These are phyloP conservation scores for Pollenia labialis DNA, from an alignment of 2,888 invertebrate species.

Conservation along the genomic window DNA sequence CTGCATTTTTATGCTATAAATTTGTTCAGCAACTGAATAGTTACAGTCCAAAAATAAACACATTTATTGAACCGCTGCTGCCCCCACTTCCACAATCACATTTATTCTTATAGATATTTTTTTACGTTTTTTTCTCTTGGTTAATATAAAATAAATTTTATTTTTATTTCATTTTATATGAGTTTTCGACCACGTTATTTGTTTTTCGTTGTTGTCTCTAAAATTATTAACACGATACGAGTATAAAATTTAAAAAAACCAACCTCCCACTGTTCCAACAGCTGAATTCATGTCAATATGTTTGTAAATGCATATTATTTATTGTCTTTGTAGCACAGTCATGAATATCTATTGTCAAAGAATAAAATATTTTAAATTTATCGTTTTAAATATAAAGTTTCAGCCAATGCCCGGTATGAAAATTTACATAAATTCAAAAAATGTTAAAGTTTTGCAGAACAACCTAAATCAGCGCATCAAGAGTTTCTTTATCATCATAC, in stretches of 20 bases:
- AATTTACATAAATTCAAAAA: too few relatives aligned
- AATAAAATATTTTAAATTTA: neutral
- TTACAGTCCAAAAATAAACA: neutral
- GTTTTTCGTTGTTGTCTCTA: slow-evolving; percentile 16
- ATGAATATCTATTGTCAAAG: slow-evolving; percentile 13
- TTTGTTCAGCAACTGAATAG: slow-evolving; percentile 1
- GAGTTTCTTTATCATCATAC: too few relatives aligned
- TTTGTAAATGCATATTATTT: neutral
- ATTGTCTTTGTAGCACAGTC: neutral
- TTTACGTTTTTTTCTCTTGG: neutral
- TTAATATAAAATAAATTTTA: slow-evolving; percentile 1
- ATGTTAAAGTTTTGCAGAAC: too few relatives aligned
- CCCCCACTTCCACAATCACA: neutral
- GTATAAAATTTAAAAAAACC: neutral
- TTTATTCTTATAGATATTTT: neutral
- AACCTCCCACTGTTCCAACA: neutral
- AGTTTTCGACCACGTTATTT: neutral
- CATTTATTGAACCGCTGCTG: neutral
- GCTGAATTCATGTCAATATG: neutral
- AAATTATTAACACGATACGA: slow-evolving; percentile 1
- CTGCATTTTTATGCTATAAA: slow-evolving; percentile 15
- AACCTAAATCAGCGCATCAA: too few relatives aligned
- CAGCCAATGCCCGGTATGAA: too few relatives aligned
- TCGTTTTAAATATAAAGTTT: too few relatives aligned
- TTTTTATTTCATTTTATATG: neutral